These are phyloP conservation scores for Poecile montanus DNA, from an alignment of 2,797 vertebrate species.

Conservation along the genomic window DNA sequence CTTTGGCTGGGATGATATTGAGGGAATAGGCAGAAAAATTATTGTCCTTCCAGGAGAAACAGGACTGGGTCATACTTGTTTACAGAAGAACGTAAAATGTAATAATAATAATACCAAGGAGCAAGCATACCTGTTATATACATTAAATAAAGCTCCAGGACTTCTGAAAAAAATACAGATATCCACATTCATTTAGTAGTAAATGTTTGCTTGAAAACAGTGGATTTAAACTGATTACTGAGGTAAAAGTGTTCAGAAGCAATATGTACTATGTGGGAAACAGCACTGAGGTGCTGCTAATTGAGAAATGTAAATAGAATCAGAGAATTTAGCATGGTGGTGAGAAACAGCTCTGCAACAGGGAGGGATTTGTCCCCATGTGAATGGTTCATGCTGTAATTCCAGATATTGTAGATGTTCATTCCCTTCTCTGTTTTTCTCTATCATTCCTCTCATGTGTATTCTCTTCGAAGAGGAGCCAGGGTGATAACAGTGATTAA, in stretches of 20 bases:
- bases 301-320: neutral
- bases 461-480: neutral
- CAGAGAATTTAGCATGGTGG: neutral
- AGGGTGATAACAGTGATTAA: neutral
- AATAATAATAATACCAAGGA: neutral
- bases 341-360: neutral
- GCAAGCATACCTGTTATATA: neutral
- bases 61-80: neutral
- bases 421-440: neutral
- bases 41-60: neutral
- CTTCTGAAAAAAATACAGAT: neutral
- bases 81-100: neutral
- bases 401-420: neutral
- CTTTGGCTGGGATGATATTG: neutral
- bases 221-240: neutral
- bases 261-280: neutral
- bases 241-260: neutral
- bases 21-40: neutral
- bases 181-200: neutral
- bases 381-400: neutral
- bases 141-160: neutral
- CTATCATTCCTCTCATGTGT: accelerated
- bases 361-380: neutral
- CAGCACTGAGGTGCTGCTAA: neutral
- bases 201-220: neutral